These are phyloP conservation scores for Glyphotaelius pellucidus DNA, from an alignment of 2,888 invertebrate genomes.

Conservation along the genomic window DNA sequence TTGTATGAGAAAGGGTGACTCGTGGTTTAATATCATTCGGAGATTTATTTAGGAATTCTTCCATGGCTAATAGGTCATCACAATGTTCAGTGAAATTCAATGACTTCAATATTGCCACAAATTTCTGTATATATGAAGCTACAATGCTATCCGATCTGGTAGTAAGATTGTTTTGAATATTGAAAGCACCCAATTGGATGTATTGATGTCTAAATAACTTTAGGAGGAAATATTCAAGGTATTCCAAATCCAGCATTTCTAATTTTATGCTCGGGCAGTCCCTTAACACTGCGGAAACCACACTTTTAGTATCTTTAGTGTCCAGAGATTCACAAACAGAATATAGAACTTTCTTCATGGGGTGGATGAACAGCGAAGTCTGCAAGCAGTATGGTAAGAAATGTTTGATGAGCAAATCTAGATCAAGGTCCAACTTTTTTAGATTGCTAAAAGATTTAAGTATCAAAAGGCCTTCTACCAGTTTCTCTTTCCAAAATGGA, in stretches of 20 bases:
- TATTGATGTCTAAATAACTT: constrained; percentile 37
- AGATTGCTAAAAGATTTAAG: constrained; percentile 73
- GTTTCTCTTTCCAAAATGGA: constrained; percentile 71
- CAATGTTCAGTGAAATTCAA: neutral
- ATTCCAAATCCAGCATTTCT: constrained; percentile 59
- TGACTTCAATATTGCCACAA: constrained; percentile 23
- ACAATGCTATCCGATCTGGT: neutral
- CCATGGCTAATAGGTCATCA: neutral
- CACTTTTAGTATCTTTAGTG: constrained; percentile 67
- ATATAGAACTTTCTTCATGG: constrained; percentile 73
- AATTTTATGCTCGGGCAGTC: constrained; percentile 59
- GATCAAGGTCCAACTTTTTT: constrained; percentile 71
- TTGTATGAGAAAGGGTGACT: neutral
- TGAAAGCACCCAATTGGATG: constrained; percentile 35
- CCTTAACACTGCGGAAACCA: neutral
- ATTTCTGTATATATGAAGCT: constrained; percentile 19
- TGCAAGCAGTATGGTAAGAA: constrained; percentile 71
- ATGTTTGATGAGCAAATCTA: constrained; percentile 68
- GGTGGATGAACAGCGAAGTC: constrained; percentile 71
- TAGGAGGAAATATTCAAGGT: constrained; percentile 53
- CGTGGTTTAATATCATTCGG: neutral
- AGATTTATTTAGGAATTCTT: constrained; percentile 26
- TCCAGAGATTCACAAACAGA: constrained; percentile 72
- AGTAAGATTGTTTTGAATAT: neutral
- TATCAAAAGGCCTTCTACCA: constrained; percentile 77